Conservation (phyloP, 2,797 vertebrate genomes). For the Acropternis orthonyx region DNA sequence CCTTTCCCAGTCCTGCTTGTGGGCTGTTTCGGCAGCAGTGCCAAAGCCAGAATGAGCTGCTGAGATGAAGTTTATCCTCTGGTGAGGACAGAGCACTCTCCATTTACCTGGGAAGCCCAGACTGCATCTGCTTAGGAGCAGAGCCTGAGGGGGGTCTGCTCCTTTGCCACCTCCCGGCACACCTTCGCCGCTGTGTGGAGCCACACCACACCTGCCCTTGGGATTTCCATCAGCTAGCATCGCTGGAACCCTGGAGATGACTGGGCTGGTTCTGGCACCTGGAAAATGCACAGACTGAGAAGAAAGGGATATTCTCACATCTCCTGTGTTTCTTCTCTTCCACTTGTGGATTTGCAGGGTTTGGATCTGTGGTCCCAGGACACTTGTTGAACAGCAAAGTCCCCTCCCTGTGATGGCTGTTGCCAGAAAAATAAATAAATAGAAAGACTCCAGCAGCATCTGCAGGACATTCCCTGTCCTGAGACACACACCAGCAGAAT, state of each 20-base stretch:
- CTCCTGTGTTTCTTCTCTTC: not conserved
- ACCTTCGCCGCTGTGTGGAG: not conserved
- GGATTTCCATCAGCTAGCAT: not conserved
- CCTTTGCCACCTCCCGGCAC: not conserved
- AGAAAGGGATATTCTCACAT: not conserved
- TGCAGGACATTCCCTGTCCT: not conserved
- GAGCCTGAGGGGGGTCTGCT: not conserved
- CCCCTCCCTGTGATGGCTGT: not conserved
- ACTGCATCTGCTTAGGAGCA: not conserved
- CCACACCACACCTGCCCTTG: not conserved
- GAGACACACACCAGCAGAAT: not conserved
- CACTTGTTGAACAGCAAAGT: not conserved
- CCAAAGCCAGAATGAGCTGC: constrained; percentile 42
- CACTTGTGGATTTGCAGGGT: not conserved
- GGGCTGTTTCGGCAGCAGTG: constrained; percentile 38
- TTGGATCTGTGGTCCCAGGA: not conserved
- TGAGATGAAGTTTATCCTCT: constrained; percentile 35
- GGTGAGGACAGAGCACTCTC: not conserved
- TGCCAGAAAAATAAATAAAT: not conserved
- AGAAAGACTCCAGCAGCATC: not conserved
- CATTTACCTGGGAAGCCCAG: not conserved
- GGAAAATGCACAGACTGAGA: not conserved
- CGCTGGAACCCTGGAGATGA: not conserved
- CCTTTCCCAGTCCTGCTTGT: constrained; percentile 33
- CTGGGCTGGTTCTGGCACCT: not conserved